Percentiles rank a stretch among this genome's conserved stretches.
These are phyloP conservation scores for Dicaeum eximium DNA, from an alignment of 2,113 vertebrate genomes.

Conservation along the genomic window DNA sequence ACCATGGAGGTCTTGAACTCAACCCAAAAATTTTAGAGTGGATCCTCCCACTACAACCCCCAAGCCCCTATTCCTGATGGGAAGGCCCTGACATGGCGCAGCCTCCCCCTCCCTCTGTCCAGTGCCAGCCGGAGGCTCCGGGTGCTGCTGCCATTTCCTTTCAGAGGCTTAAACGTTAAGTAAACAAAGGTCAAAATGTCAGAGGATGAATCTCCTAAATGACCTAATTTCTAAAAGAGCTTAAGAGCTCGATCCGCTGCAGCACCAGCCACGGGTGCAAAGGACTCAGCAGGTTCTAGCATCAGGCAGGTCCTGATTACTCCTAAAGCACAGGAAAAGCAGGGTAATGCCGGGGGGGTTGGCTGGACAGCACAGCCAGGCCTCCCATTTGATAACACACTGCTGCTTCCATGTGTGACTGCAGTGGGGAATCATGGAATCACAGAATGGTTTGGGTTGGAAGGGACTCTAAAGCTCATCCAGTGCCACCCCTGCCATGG, in stretches of 20 bases:
- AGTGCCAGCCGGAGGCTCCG: rapidly evolving
- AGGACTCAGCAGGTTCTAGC: neutral
- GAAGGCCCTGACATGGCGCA: rapidly evolving
- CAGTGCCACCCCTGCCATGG: neutral
- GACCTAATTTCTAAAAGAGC: conserved; percentile 68
- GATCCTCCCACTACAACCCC: neutral
- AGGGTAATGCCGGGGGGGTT: neutral
- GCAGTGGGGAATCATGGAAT: neutral
- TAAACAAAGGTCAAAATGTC: conserved; percentile 54
- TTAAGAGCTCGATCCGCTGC: neutral
- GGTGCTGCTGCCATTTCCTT: neutral
- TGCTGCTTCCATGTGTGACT: neutral
- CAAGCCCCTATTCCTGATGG: rapidly evolving
- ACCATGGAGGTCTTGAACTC: neutral
- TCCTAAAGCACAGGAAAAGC: neutral
- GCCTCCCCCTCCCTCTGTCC: neutral
- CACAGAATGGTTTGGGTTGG: neutral
- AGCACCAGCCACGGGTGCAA: neutral
- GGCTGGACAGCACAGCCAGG: neutral
- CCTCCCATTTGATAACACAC: neutral
- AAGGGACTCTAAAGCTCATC: neutral
- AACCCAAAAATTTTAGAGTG: neutral
- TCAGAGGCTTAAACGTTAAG: conserved; percentile 39
- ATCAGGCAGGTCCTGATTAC: rapidly evolving
- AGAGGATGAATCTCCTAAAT: conserved; percentile 50